Evolutionary conservation across 2,113 vertebrate genomes (phyloP).

Genomic region (Tetrax tetrax): DNA sequence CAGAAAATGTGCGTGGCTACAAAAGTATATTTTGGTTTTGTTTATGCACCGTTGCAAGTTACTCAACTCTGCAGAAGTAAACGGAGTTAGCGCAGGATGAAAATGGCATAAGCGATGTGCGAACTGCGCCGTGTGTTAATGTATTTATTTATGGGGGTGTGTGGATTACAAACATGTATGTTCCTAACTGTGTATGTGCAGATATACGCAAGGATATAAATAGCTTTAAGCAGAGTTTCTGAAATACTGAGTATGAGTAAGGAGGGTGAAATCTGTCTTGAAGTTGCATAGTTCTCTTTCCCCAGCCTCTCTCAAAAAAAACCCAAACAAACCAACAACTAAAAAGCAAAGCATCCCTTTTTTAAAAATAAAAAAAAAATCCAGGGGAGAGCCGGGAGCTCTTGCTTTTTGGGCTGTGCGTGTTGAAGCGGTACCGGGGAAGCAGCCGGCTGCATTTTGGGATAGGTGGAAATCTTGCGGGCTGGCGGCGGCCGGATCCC

Average conservation of each 20-base stretch:
- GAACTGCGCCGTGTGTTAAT: background rate
- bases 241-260: accelerated
- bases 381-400: background rate
- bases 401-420: accelerated
- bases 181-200: accelerated
- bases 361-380: background rate
- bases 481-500: slow-evolving; percentile 36
- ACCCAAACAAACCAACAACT: no score
- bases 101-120: accelerated
- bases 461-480: slow-evolving; percentile 52
- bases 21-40: background rate
- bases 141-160: background rate
- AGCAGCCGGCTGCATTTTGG: background rate
- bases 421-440: background rate
- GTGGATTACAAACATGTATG: accelerated
- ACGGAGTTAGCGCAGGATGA: background rate
- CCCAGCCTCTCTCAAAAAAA: background rate
- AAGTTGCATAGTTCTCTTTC: background rate
- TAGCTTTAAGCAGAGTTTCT: background rate
- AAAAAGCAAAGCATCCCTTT: background rate
- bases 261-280: background rate
- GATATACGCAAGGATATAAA: background rate
- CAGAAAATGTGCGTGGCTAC: background rate
- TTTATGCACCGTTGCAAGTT: background rate
- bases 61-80: background rate